Base-by-base conservation (phyloP, 2,797 vertebrate species). In the Amblyraja radiata region DNA sequence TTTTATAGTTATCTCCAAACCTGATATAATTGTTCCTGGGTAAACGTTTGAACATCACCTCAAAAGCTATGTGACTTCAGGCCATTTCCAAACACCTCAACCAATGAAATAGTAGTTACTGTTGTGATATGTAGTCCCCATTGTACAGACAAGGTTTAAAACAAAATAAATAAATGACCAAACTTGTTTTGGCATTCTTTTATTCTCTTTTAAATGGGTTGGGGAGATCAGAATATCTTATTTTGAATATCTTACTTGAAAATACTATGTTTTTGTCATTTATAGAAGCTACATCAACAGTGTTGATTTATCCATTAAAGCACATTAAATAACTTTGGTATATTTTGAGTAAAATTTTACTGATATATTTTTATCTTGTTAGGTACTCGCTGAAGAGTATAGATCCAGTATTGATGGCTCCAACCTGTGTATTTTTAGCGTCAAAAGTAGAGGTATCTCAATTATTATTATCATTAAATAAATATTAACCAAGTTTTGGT, bases 341-440 rank as follows among this genome's bases (percentile, higher is more conserved):
- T 25, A 54, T 74, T 73, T 36, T 90, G 90, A 92, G 23, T 32
- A 6, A 74, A 54, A 39, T 92, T 13, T 76, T 74, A 58, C 2
- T 76, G 71, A 2, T 2, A 92, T 92, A 8, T 83, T 63, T 95
- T 94, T 96, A 93, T 94, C 91, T 95, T 96, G 96, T 94, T 95
- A 99, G 99, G 95, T 99, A 99, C 96, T 99, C 99, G 94, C 95
- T 99, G 95, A 99, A 99, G 97, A 99, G 99, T 96, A 99, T 99
- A 95, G 99, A 99, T 96, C 99, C 99, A 93, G 98, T 99, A 93
- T 97, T 99, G 95, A 99, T 99, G 99, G 99, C 99, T 95, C 99
- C 99, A 93, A 99, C 99, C n/a, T 99, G 99, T 97, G 99, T 99
- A 94, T 99, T 99, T 96, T 96, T 99, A 95, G 99, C 99, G 95